These are phyloP conservation scores for Acarapis woodi DNA, from an alignment of 1,140 invertebrate species.

Conservation along the genomic window DNA sequence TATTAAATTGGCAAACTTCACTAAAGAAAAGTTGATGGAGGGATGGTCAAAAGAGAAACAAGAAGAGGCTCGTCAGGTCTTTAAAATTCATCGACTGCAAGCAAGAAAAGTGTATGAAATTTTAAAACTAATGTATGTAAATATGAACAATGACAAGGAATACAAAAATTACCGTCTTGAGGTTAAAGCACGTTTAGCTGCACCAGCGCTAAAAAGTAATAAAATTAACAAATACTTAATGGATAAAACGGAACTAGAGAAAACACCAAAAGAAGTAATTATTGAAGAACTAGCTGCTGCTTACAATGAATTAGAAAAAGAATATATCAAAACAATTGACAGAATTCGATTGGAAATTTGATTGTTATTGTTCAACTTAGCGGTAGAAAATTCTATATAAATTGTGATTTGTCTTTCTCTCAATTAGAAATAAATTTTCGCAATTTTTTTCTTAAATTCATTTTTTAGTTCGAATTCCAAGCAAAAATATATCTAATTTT, in stretches of 20 bases:
- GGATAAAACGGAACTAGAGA: conserved; percentile 22
- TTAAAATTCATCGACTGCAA: conserved; percentile 45
- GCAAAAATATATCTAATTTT: too few relatives aligned
- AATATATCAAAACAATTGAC: conserved; percentile 20
- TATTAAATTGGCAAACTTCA: conserved; percentile 31
- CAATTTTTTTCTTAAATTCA: too few relatives aligned
- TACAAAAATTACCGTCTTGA: conserved; percentile 46
- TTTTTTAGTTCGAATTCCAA: too few relatives aligned
- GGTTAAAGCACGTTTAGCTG: conserved; percentile 55
- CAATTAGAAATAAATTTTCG: too few relatives aligned
- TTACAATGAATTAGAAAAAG: conserved; percentile 20
- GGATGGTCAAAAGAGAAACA: conserved; percentile 48
- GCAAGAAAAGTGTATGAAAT: conserved; percentile 63
- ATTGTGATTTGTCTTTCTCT: too few relatives aligned
- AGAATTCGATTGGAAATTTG: conserved; percentile 11
- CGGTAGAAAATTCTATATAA: too few relatives aligned
- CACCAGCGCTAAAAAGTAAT: conserved; percentile 34
- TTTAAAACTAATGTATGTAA: conserved; percentile 36
- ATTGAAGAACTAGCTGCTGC: conserved; percentile 20
- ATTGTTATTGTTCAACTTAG: neutral
- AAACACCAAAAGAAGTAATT: conserved; percentile 11
- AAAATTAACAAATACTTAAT: conserved; percentile 33
- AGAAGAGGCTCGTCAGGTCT: conserved; percentile 34
- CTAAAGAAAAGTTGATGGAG: conserved; percentile 28
- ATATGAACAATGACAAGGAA: conserved; percentile 32